Percentiles rank a stretch among this genome's conserved stretches.
phyloP scores from a whole-genome alignment of 2,113 vertebrate species.

The Protomyctophum bolini region DNA sequence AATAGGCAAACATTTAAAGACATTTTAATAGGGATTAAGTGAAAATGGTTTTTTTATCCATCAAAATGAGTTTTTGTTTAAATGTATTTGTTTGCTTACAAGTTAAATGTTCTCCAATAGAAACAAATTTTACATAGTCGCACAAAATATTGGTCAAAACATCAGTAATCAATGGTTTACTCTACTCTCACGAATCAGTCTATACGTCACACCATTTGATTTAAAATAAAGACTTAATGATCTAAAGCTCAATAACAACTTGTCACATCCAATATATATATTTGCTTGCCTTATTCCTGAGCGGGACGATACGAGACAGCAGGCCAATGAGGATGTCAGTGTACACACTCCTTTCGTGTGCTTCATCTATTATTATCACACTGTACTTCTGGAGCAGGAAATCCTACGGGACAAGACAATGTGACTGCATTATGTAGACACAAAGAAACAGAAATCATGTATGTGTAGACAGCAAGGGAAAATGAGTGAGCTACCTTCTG shows the following conservation, averaged over 20 bases:
- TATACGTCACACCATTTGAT: not conserved
- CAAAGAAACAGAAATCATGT: not conserved
- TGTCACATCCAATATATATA: not conserved
- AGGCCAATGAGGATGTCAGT: slow-evolving; percentile 95
- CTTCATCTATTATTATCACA: slow-evolving; percentile 92
- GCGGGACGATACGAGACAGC: slow-evolving; percentile 90
- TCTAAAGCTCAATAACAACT: no score
- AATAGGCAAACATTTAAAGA: no score
- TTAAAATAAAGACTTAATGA: not conserved
- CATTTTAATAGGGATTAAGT: no score
- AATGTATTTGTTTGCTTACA: no score
- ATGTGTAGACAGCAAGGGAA: not conserved
- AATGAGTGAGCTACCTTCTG: slow-evolving; percentile 83
- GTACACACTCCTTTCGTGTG: slow-evolving; percentile 94
- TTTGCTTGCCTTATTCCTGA: slow-evolving; percentile 85
- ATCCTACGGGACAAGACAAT: slow-evolving; percentile 77
- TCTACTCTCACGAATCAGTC: no score
- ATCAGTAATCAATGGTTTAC: no score
- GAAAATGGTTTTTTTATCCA: no score
- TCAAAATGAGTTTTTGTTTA: no score
- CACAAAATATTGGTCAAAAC: no score
- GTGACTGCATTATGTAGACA: not conserved
- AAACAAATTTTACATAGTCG: no score
- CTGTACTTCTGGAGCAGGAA: slow-evolving; percentile 91
- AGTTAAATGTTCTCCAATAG: no score